Conservation (phyloP, 2,888 invertebrate species). For the Lasioglossum vierecki region DNA sequence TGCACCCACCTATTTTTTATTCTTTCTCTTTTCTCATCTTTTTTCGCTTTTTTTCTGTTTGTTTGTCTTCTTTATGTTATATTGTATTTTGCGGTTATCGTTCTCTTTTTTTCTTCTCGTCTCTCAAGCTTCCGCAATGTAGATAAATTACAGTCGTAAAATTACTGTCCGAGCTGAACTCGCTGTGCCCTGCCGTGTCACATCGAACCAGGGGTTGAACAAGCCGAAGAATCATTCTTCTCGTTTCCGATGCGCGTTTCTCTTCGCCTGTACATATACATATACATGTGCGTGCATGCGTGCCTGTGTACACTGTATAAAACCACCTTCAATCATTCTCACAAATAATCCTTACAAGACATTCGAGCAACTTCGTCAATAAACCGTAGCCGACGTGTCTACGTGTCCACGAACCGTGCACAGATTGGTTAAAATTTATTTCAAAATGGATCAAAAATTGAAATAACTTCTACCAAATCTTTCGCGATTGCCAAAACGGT, state of each 20-base stretch:
- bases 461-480: constrained; percentile 81
- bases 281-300: not conserved
- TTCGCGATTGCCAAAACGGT: constrained; percentile 25
- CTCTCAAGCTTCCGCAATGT: constrained; percentile 15
- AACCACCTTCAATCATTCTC: constrained; percentile 17
- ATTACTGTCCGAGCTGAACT: constrained; percentile 57
- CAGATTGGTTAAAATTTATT: constrained; percentile 82
- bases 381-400: constrained; percentile 27
- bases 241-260: not conserved
- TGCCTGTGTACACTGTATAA: constrained; percentile 10
- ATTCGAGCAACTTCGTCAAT: constrained; percentile 48
- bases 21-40: not conserved
- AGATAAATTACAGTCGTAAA: constrained; percentile 55
- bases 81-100: not conserved
- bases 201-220: constrained; percentile 46
- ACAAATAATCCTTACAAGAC: not conserved
- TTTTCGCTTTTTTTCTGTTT: not conserved
- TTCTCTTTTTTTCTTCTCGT: not conserved
- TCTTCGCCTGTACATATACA: constrained; percentile 10
- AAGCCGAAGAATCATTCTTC: constrained; percentile 40
- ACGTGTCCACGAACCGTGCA: constrained; percentile 29
- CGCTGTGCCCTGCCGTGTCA: constrained; percentile 70
- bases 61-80: not conserved
- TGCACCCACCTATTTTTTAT: constrained; percentile 22
- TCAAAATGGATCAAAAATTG: constrained; percentile 83